phyloP scores from a whole-genome alignment of 2,797 vertebrate genomes.

The Otus scops region DNA sequence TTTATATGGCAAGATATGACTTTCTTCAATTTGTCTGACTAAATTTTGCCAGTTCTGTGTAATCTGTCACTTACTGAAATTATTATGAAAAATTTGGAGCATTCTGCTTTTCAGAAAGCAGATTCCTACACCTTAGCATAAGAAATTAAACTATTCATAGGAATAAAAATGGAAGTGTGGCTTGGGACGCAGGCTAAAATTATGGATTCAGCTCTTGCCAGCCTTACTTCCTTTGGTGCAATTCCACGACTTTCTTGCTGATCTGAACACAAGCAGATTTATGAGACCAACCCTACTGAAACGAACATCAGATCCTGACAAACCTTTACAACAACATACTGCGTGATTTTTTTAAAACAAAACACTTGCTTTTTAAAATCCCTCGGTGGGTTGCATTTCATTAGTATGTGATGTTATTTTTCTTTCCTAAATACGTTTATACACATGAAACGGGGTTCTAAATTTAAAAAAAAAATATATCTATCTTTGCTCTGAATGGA shows the following conservation, averaged over 20 bases:
- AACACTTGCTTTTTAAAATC: neutral
- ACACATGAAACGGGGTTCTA: rapidly evolving
- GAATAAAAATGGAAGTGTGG: neutral
- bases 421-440: neutral
- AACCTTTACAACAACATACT: neutral
- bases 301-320: neutral
- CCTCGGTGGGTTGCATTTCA: rapidly evolving
- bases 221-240: neutral
- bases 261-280: neutral
- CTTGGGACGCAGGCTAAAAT: neutral
- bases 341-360: neutral
- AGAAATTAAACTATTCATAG: neutral
- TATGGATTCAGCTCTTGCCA: neutral
- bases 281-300: neutral
- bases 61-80: neutral
- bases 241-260: neutral
- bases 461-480: neutral
- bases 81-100: neutral
- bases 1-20: neutral
- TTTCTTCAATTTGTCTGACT: neutral
- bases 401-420: rapidly evolving
- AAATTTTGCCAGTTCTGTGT: neutral
- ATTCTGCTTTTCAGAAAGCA: neutral
- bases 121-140: neutral
- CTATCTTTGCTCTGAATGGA: neutral